These are phyloP conservation scores for Pungitius pungitius DNA, from an alignment of 2,113 vertebrate species.

Conservation along the genomic window DNA sequence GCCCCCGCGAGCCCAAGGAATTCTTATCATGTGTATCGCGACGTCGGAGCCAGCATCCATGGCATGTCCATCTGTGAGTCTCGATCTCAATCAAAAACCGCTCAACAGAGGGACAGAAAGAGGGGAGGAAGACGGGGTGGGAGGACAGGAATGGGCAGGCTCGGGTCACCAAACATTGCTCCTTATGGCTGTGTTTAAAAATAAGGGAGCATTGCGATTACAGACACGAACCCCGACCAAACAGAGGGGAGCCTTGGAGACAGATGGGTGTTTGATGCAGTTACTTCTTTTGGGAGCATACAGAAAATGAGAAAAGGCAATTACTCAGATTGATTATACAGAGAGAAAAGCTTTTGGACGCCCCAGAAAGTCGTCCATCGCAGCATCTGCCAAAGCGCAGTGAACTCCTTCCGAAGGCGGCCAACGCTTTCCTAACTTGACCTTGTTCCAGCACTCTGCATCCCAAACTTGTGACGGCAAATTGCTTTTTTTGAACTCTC, in stretches of 20 bases:
- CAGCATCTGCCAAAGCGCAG: too few species aligned
- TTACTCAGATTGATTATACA: conserved; percentile 13
- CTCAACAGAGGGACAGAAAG: conserved; percentile 13
- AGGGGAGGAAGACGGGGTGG: too few species aligned
- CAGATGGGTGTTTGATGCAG: conserved; percentile 15
- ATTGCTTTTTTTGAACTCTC: conserved; percentile 27
- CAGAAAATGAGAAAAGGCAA: conserved; percentile 3
- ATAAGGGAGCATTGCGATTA: neutral
- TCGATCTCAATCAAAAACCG: conserved; percentile 45
- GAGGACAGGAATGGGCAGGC: neutral
- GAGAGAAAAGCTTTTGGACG: neutral
- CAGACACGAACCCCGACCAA: neutral
- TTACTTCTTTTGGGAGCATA: neutral
- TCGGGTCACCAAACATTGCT: neutral
- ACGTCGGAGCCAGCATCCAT: conserved; percentile 42
- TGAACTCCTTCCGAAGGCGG: neutral
- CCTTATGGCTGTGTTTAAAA: neutral
- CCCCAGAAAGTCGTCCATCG: neutral
- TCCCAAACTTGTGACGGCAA: neutral
- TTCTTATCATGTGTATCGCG: conserved; percentile 35
- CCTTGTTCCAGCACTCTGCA: neutral
- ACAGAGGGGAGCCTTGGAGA: neutral
- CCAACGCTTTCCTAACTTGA: neutral
- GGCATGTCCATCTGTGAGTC: conserved; percentile 51
- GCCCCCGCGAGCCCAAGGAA: conserved; percentile 21